Base-by-base conservation (phyloP, 2,888 invertebrate genomes). In the Pinctada fucata region DNA sequence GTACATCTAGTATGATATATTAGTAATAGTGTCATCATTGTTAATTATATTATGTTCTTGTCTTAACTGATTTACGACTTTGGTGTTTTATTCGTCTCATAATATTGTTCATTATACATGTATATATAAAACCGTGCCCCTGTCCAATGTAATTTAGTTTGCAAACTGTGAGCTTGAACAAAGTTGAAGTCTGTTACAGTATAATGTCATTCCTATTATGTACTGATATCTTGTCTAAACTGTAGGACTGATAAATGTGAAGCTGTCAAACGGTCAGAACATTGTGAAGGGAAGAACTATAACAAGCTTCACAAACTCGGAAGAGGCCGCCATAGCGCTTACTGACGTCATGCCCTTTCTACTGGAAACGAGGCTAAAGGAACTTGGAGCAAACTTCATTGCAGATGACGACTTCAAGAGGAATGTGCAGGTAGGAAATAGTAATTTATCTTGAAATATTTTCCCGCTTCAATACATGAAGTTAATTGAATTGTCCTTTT, bases 291-390 rank as follows among this genome's bases (percentile, higher is more conserved):
- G 85, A 6, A 81, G 84, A 67, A 85, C 72, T 4, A 84, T 88
- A 48, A 88, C 88, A 31, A 79, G 79, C 63, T 88, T 89, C 78
- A 87, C 87, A 16, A 87, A 89, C 70, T 76, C 70, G 0, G 89
- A 89, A 70, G 89, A 89, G 72, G 86, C 84, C 3, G 83, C 83
- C 0, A 82, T 88, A 3, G 16, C 82, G 2, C 79, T 88, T 16
- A 79, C 82, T 2, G 50, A 78, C 1, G 78, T 67, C 4, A 87
- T 89, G 88, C 89, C 89, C 10, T 88, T 89, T 51, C 81, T 84
- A 78, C 78, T 89, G 48, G 88, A 89, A 79, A 88, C 88, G 0
- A 75, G 75, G 16, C 83, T 89, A 3, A 76, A 64, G 48, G 85
- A 87, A 48, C 63, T 82, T 4, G 88, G 87, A 2, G 88, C 87